Conservation (phyloP, 2,888 invertebrate genomes). For the Apocheima hispidaria region DNA sequence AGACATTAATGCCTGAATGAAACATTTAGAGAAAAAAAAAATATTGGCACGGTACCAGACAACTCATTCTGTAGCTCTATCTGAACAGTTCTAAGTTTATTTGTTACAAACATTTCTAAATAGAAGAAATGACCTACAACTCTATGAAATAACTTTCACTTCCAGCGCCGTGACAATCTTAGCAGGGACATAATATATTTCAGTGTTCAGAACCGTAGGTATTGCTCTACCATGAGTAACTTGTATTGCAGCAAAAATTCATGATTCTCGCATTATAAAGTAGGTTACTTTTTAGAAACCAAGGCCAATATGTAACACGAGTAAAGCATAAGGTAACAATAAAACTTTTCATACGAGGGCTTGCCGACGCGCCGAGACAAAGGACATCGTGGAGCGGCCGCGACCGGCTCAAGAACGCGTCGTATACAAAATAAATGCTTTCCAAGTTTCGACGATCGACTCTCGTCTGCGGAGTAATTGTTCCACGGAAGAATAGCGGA, state of each 20-base stretch:
- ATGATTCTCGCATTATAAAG: conserved; percentile 44
- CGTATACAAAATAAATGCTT: conserved; percentile 59
- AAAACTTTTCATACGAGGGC: conserved; percentile 65
- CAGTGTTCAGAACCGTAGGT: conserved; percentile 12
- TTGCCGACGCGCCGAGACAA: conserved; percentile 63
- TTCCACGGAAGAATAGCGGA: conserved; percentile 68
- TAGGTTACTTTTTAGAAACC: conserved; percentile 66
- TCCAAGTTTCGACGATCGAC: conserved; percentile 54
- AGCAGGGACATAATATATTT: conserved; percentile 18
- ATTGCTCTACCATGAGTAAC: conserved; percentile 19
- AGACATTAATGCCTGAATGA: background rate
- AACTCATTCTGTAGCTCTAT: conserved; percentile 3
- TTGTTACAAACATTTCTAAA: conserved; percentile 24
- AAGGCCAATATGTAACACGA: conserved; percentile 66
- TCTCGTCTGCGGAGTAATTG: conserved; percentile 64
- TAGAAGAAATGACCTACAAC: conserved; percentile 32
- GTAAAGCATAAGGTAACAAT: conserved; percentile 62
- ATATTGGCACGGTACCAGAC: conserved; percentile 8
- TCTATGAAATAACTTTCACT: conserved; percentile 47
- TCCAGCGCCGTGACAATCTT: conserved; percentile 35
- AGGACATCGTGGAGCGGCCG: conserved; percentile 48
- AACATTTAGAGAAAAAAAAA: conserved; percentile 3
- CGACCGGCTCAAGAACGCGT: conserved; percentile 48
- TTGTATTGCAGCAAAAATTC: conserved; percentile 30
- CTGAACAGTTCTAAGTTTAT: conserved; percentile 10